Evolutionary conservation across 2,888 invertebrate genomes (phyloP).

Genomic region (Zelleria hepariella): DNA sequence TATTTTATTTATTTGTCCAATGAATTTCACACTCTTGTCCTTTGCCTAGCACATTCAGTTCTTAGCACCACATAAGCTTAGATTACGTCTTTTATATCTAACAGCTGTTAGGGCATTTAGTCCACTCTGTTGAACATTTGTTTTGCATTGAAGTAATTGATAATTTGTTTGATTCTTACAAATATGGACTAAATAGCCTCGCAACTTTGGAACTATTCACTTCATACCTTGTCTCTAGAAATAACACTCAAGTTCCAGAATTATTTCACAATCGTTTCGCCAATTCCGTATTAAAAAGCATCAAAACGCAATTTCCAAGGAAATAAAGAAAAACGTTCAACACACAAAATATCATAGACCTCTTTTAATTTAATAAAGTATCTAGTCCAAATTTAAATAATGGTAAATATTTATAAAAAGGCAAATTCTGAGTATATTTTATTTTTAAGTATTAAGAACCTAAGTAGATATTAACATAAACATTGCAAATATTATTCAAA

Average conservation of each 20-base stretch:
- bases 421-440: not conserved
- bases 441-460: not conserved
- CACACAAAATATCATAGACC: not conserved
- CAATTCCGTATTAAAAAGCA: not conserved
- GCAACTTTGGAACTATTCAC: not conserved
- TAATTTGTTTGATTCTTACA: not conserved
- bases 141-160: not conserved
- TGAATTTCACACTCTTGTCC: not conserved
- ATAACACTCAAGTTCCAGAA: not conserved
- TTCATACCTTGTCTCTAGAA: not conserved
- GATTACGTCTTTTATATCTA: constrained; percentile 16
- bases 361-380: no score
- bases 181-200: not conserved
- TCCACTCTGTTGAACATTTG: not conserved
- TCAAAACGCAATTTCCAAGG: not conserved
- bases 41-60: constrained; percentile 23
- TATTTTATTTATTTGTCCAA: not conserved
- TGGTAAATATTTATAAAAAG: not conserved
- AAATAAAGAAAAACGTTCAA: not conserved
- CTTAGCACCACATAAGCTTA: constrained; percentile 52
- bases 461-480: not conserved
- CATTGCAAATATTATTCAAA: not conserved
- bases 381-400: no score
- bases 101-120: constrained; percentile 14
- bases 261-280: not conserved